A percentile compares a stretch with the other conserved stretches of the same genome.
phyloP scores from a whole-genome alignment of 2,888 invertebrate genomes.

The Ametastegia equiseti region DNA sequence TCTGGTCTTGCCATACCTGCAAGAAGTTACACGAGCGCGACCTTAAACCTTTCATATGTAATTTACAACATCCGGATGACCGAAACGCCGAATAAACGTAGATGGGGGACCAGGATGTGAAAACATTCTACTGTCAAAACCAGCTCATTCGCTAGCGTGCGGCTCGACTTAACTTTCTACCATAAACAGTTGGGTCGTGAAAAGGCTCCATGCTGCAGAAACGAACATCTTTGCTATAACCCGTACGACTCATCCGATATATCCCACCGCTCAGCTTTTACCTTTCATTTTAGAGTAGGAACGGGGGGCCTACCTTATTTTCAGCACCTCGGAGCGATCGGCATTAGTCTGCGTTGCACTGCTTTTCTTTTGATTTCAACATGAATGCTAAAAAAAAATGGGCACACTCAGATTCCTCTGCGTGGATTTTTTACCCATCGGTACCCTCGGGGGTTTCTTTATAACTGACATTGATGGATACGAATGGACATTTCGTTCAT shows the following conservation, averaged over 20 bases:
- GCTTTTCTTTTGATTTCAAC: too few relatives aligned
- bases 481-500: background rate
- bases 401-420: too few relatives aligned
- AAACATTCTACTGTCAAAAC: conserved; percentile 16
- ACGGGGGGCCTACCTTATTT: background rate
- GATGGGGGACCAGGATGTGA: conserved; percentile 29
- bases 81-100: background rate
- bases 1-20: background rate
- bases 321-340: background rate
- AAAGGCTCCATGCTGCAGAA: background rate
- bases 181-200: conserved; percentile 15
- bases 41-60: background rate
- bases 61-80: conserved; percentile 5
- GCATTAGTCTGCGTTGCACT: background rate
- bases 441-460: too few relatives aligned
- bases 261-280: background rate
- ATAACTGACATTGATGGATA: background rate
- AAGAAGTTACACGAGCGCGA: background rate
- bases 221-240: background rate
- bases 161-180: background rate
- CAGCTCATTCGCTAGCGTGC: background rate
- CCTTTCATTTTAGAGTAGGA: background rate
- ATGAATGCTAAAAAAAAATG: too few relatives aligned
- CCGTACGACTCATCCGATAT: background rate
- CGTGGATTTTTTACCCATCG: background rate